A percentile compares a stretch with the other conserved stretches of the same genome.
phyloP scores from a whole-genome alignment of 2,113 vertebrate genomes.

The Chloropsis hardwickii region DNA sequence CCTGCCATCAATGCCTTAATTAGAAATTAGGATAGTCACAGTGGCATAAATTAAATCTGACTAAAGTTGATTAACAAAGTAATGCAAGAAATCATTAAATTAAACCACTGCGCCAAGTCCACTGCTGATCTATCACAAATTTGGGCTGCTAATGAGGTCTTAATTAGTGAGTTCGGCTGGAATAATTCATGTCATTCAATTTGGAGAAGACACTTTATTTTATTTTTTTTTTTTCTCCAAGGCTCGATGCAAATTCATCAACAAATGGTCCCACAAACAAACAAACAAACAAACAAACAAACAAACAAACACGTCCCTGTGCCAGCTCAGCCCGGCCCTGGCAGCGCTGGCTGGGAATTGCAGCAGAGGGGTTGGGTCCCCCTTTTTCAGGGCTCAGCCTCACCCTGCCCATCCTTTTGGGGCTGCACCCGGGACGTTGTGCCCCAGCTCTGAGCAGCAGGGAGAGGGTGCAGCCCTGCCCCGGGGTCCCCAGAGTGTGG shows the following conservation, averaged over 20 bases:
- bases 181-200: conserved; percentile 74
- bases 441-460: neutral
- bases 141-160: conserved; percentile 81
- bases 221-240: neutral
- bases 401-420: neutral
- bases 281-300: neutral
- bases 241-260: neutral
- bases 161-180: conserved; percentile 76
- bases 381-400: neutral
- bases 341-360: neutral
- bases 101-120: conserved; percentile 77
- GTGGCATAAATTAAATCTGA: conserved; percentile 81
- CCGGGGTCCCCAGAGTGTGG: neutral
- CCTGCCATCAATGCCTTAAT: conserved; percentile 73
- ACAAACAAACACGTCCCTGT: neutral
- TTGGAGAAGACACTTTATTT: conserved; percentile 25
- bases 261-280: neutral
- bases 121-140: conserved; percentile 80
- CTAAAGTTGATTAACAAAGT: conserved; percentile 83
- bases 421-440: fast-evolving
- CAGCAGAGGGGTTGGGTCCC: neutral
- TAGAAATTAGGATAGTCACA: conserved; percentile 80
- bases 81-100: conserved; percentile 83
- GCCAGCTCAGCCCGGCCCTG: neutral
- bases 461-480: neutral